A percentile compares a stretch with the other conserved stretches of the same genome.
Evolutionary conservation across 1,140 invertebrate genomes (phyloP).

Genomic region (Vanessa atalanta): DNA sequence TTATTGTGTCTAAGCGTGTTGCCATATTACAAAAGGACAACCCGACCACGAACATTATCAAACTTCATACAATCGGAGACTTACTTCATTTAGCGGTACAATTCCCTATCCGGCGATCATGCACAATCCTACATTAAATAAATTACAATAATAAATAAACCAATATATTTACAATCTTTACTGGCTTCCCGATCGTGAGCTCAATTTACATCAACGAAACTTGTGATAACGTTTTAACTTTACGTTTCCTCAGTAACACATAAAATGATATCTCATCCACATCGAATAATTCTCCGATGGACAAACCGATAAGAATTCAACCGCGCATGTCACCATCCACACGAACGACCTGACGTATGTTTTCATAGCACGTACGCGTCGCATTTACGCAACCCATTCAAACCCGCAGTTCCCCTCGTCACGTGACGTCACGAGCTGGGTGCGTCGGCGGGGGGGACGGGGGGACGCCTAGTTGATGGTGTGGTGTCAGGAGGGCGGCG

Average conservation of each 20-base stretch:
- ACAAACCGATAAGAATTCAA: too few species aligned
- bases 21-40: constrained; percentile 38
- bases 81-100: constrained; percentile 8
- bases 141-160: constrained; percentile 38
- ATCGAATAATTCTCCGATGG: too few species aligned
- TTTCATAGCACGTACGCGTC: too few species aligned
- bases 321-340: too few species aligned
- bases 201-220: not conserved
- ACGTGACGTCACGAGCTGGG: constrained; percentile 2
- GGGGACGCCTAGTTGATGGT: constrained; percentile 58
- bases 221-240: too few species aligned
- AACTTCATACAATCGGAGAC: constrained; percentile 34
- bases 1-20: constrained; percentile 32
- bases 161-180: constrained; percentile 31
- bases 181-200: not conserved
- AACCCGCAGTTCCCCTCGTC: not conserved
- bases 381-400: not conserved
- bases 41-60: constrained; percentile 24
- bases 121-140: constrained; percentile 31
- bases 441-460: constrained; percentile 32
- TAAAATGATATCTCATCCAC: too few species aligned
- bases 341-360: too few species aligned
- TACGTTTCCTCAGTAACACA: too few species aligned
- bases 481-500: constrained; percentile 69
- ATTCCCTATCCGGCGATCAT: constrained; percentile 18